phyloP scores from a whole-genome alignment of 2,888 invertebrate species.

The Oxytorus armatus region DNA sequence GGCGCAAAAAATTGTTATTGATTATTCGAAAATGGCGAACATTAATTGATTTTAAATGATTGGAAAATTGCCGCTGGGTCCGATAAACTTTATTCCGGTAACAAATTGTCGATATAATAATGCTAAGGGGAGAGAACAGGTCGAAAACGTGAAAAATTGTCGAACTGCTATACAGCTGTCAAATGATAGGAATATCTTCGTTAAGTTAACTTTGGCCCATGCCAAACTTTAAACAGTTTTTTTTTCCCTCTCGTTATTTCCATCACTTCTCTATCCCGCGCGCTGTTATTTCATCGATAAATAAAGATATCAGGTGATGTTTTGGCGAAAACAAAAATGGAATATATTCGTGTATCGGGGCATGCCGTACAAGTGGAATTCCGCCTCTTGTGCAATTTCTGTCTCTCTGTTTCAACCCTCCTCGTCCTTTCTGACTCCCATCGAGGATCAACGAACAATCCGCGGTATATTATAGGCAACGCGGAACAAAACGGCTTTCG shows the following conservation, averaged over 20 bases:
- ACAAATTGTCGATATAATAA: too few relatives aligned
- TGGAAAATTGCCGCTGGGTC: too few relatives aligned
- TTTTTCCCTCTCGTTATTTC: conserved; percentile 15
- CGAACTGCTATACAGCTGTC: background rate
- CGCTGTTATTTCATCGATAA: conserved; percentile 33
- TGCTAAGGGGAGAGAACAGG: too few relatives aligned
- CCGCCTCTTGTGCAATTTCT: conserved; percentile 27
- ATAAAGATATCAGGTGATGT: conserved; percentile 60
- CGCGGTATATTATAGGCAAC: conserved; percentile 62
- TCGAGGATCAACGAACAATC: conserved; percentile 56
- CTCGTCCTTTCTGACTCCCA: conserved; percentile 19
- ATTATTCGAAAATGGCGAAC: too few relatives aligned
- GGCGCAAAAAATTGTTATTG: too few relatives aligned
- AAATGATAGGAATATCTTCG: conserved; percentile 15
- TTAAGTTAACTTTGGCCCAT: conserved; percentile 10
- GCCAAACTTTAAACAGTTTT: conserved; percentile 42
- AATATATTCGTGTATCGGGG: conserved; percentile 22
- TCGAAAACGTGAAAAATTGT: background rate
- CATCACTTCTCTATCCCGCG: background rate
- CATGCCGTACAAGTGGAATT: conserved; percentile 33
- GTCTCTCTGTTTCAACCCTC: conserved; percentile 3
- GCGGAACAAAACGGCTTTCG: conserved; percentile 58
- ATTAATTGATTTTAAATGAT: too few relatives aligned
- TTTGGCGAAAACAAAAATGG: conserved; percentile 32
- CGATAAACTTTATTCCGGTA: too few relatives aligned